phyloP scores from a whole-genome alignment of 2,113 vertebrate species.

The Pontoporia blainvillei region DNA sequence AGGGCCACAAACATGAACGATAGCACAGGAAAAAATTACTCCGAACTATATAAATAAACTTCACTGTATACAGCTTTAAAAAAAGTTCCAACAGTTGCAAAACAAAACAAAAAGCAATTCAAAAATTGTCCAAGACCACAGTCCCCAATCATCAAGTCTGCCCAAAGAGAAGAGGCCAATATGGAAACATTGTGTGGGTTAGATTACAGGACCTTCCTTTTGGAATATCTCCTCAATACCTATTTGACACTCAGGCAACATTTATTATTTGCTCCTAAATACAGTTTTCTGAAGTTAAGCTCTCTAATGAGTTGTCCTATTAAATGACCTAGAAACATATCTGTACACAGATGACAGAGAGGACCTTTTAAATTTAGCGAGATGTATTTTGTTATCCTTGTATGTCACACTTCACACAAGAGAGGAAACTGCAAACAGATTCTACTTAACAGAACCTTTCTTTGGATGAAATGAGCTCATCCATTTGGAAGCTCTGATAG shows the following conservation, averaged over 20 bases:
- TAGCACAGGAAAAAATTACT: constrained; percentile 28
- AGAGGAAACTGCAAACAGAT: constrained; percentile 1
- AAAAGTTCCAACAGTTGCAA: neutral
- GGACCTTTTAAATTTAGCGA: neutral
- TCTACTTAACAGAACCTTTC: neutral
- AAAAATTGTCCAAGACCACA: neutral
- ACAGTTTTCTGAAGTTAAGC: neutral
- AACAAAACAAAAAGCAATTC: constrained; percentile 39
- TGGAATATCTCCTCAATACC: neutral
- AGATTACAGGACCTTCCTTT: neutral
- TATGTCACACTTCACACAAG: neutral
- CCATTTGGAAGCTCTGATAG: neutral
- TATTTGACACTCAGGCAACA: neutral
- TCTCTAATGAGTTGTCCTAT: neutral
- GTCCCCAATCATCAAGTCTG: neutral
- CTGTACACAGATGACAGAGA: neutral
- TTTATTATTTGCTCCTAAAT: constrained; percentile 10
- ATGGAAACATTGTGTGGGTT: neutral
- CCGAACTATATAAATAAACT: constrained; percentile 15
- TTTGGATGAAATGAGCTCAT: neutral
- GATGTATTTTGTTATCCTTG: neutral
- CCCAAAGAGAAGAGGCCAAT: neutral
- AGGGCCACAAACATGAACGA: constrained; percentile 8
- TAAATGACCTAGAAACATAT: neutral
- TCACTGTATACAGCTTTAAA: neutral